Evolutionary conservation across 30 jellyfish, hydroid and myxozoan genomes (phyloP).

Genomic region (Haliclystus octoradiatus): DNA sequence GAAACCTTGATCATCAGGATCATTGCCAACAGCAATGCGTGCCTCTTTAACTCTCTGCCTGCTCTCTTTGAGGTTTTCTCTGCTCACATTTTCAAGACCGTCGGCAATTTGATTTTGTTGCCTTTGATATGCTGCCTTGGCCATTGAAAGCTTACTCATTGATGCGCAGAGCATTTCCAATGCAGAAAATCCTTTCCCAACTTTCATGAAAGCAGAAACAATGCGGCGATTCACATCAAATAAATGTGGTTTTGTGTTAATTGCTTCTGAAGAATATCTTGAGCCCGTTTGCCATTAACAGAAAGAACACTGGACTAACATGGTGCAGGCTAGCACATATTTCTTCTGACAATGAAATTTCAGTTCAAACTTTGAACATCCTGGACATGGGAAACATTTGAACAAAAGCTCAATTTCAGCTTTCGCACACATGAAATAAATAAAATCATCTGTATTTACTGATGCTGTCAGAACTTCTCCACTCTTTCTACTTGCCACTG

Average conservation of each 20-base stretch:
- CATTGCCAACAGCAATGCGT: too few relatives aligned
- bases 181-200: not conserved
- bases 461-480: too few relatives aligned
- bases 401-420: too few relatives aligned
- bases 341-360: too few relatives aligned
- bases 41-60: not conserved
- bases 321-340: too few relatives aligned
- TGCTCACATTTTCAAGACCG: not conserved
- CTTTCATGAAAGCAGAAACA: not conserved
- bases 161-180: not conserved
- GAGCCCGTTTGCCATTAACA: too few relatives aligned
- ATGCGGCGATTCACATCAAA: not conserved
- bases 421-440: too few relatives aligned
- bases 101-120: not conserved
- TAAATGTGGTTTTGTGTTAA: not conserved
- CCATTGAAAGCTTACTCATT: not conserved
- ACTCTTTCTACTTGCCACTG: too few relatives aligned
- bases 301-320: too few relatives aligned
- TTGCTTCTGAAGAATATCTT: not conserved
- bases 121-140: not conserved
- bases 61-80: not conserved
- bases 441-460: too few relatives aligned
- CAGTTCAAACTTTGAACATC: too few relatives aligned
- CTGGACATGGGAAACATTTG: too few relatives aligned
- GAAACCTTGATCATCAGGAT: not conserved